phyloP scores from a whole-genome alignment of 1,140 invertebrate genomes.

The Sminthurinus signatus region DNA sequence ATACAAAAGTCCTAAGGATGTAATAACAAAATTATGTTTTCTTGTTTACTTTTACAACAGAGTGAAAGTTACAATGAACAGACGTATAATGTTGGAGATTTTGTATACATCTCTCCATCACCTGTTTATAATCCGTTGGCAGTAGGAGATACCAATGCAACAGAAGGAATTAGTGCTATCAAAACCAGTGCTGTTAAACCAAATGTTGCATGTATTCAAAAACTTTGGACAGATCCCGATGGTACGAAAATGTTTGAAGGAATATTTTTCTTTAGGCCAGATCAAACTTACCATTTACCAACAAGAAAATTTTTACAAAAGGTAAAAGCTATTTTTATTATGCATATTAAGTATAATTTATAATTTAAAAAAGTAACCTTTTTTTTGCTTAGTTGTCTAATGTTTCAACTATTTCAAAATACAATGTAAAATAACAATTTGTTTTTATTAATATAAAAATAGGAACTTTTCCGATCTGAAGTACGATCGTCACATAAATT shows the following conservation, averaged over 20 bases:
- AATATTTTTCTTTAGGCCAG: conserved; percentile 75
- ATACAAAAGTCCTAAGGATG: too few relatives aligned
- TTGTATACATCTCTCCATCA: conserved; percentile 77
- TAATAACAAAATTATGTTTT: not conserved
- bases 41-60: conserved; percentile 13
- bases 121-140: conserved; percentile 9
- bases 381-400: too few relatives aligned
- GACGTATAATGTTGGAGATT: conserved; percentile 74
- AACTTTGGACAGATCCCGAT: conserved; percentile 73
- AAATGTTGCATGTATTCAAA: conserved; percentile 82
- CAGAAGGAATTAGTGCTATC: conserved; percentile 24
- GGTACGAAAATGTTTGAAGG: conserved; percentile 84
- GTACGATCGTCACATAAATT: conserved; percentile 73
- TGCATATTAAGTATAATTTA: not conserved
- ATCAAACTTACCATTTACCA: conserved; percentile 92
- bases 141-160: conserved; percentile 4
- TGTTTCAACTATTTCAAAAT: too few relatives aligned
- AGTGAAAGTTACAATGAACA: conserved; percentile 59
- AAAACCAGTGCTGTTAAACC: conserved; percentile 67
- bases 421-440: not conserved
- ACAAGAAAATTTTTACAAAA: conserved; percentile 90
- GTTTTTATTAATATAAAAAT: conserved; percentile 8
- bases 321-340: too few relatives aligned
- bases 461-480: conserved; percentile 95
- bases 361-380: too few relatives aligned